A percentile compares a stretch with the other conserved stretches of the same genome.
These are phyloP conservation scores for Brachystomella parvula DNA, from an alignment of 1,140 invertebrate genomes.

Conservation along the genomic window DNA sequence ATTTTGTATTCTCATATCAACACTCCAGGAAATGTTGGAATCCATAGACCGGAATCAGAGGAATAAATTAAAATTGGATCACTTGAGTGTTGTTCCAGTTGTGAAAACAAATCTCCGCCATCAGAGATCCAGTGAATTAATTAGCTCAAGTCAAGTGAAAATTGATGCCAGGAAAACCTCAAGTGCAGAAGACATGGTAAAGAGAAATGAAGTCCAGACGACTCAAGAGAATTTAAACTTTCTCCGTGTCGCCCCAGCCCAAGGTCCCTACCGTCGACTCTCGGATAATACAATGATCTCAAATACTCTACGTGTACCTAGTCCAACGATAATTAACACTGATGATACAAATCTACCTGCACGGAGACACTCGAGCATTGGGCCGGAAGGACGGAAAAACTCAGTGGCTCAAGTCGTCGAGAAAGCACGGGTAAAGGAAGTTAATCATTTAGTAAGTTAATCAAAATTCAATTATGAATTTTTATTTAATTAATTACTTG, in stretches of 20 bases:
- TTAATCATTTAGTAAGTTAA: not conserved
- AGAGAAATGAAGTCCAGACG: conserved; percentile 52
- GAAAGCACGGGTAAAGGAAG: conserved; percentile 2
- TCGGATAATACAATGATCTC: conserved; percentile 9
- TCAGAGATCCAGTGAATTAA: conserved; percentile 41
- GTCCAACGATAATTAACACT: not conserved
- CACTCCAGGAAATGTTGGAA: conserved; percentile 87
- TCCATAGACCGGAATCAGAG: conserved; percentile 80
- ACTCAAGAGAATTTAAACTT: not conserved
- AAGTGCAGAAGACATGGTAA: conserved; percentile 76
- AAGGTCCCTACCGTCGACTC: not conserved
- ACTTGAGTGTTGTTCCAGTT: conserved; percentile 45
- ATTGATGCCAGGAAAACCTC: conserved; percentile 74
- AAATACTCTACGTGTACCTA: conserved; percentile 1
- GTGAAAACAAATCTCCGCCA: not conserved
- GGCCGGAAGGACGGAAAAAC: conserved; percentile 1
- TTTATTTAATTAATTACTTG: too few species aligned
- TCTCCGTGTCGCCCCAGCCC: not conserved
- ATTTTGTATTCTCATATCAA: conserved; percentile 74
- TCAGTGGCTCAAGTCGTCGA: conserved; percentile 6
- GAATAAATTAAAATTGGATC: conserved; percentile 73
- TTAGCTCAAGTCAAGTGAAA: conserved; percentile 63
- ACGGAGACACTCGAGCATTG: conserved; percentile 9
- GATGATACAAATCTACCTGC: not conserved
- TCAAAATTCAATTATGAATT: not conserved